Evolutionary conservation across 1,140 invertebrate genomes (phyloP).

Genomic region (Papilio glaucus): DNA sequence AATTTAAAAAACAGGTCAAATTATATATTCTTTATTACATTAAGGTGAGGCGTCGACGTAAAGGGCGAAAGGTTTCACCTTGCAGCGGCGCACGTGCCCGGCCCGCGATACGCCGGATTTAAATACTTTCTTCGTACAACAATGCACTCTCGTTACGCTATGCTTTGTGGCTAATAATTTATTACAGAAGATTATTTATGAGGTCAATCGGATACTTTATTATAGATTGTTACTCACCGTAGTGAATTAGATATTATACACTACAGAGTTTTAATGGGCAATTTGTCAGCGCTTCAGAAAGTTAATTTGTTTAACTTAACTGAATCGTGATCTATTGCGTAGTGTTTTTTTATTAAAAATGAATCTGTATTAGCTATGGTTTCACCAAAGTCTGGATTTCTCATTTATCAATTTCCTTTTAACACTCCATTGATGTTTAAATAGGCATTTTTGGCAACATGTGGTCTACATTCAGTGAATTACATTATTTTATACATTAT

Average conservation of each 20-base stretch:
- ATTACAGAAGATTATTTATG: conserved; percentile 24
- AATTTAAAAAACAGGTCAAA: conserved; percentile 16
- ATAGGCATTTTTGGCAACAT: no score
- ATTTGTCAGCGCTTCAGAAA: conserved; percentile 30
- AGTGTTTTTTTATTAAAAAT: not conserved
- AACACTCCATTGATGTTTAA: not conserved
- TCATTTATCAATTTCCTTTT: not conserved
- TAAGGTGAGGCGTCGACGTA: conserved; percentile 26
- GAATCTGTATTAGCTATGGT: not conserved
- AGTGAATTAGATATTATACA: conserved; percentile 18
- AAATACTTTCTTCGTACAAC: conserved; percentile 47
- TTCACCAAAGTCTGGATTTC: not conserved
- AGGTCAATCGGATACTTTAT: conserved; percentile 26
- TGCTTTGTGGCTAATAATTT: conserved; percentile 36
- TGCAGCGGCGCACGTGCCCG: conserved; percentile 44
- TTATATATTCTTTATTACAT: conserved; percentile 14
- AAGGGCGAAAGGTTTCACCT: conserved; percentile 46
- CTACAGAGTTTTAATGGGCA: conserved; percentile 19
- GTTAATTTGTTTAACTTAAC: conserved; percentile 16
- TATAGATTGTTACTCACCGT: conserved; percentile 6
- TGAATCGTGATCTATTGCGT: not conserved
- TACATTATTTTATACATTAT: no score
- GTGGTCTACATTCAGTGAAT: no score
- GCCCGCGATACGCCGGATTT: conserved; percentile 46
- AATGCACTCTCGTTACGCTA: conserved; percentile 36